phyloP scores from a whole-genome alignment of 2,113 vertebrate species.

The Macroglossus sobrinus region DNA sequence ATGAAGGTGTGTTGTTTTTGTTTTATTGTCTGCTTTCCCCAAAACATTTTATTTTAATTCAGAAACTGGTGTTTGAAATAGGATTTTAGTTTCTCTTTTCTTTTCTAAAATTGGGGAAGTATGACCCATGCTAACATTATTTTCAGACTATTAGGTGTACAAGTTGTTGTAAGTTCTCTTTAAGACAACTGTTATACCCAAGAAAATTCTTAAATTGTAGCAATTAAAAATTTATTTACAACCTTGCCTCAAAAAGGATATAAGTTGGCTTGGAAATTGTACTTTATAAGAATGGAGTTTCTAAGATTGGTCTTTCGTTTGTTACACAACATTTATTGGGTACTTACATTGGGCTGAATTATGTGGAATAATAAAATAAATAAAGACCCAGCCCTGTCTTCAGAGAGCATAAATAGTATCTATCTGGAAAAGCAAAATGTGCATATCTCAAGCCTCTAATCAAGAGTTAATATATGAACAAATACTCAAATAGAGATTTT shows the following conservation, averaged over 20 bases:
- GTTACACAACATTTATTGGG: not conserved
- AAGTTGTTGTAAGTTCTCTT: not conserved
- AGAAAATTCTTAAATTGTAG: constrained; percentile 21
- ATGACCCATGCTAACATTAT: constrained; percentile 23
- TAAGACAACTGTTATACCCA: not conserved
- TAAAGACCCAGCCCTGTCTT: not conserved
- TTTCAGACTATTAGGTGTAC: not conserved
- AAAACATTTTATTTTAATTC: not conserved
- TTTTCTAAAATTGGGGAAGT: constrained; percentile 49
- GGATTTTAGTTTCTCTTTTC: constrained; percentile 62
- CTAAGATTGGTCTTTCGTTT: not conserved
- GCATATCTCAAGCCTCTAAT: not conserved
- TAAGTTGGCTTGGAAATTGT: not conserved
- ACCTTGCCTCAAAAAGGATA: constrained; percentile 5
- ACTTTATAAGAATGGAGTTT: constrained; percentile 22
- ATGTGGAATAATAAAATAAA: not conserved
- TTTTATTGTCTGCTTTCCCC: constrained; percentile 17
- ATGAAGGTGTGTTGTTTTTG: constrained; percentile 12
- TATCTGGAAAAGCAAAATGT: constrained; percentile 3
- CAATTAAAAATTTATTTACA: constrained; percentile 27
- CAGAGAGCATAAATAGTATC: not conserved
- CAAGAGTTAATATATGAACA: not conserved
- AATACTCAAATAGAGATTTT: not conserved
- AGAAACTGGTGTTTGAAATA: constrained; percentile 19
- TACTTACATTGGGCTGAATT: constrained; percentile 13